Percentiles rank a stretch among this genome's conserved stretches.
Conservation (phyloP, 2,888 invertebrate genomes). For the Apamea anceps region DNA sequence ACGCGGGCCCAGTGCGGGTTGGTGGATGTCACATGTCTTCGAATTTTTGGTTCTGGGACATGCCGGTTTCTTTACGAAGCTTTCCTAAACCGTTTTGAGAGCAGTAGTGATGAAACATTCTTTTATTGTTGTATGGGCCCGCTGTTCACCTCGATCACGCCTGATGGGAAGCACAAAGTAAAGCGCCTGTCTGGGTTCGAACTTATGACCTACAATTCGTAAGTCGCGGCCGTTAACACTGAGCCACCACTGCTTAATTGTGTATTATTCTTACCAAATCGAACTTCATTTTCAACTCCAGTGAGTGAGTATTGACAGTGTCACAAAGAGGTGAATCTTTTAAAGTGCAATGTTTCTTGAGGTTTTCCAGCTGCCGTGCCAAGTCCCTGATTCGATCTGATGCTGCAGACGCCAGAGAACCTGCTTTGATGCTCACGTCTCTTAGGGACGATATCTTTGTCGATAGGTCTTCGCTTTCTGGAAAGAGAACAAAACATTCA, state of each 20-base stretch:
- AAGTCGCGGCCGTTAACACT: not conserved
- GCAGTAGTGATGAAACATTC: not conserved
- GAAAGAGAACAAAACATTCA: not conserved
- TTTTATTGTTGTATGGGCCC: too few species aligned
- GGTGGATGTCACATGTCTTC: too few species aligned
- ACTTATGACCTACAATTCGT: not conserved
- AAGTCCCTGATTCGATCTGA: slow-evolving; percentile 91
- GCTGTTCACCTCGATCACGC: too few species aligned
- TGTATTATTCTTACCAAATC: slow-evolving; percentile 87
- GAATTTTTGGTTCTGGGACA: not conserved
- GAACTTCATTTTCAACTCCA: slow-evolving; percentile 91
- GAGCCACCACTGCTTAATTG: not conserved
- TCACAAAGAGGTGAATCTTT: slow-evolving; percentile 94
- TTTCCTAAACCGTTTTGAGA: too few species aligned
- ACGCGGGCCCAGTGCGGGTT: not conserved
- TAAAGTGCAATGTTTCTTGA: slow-evolving; percentile 92
- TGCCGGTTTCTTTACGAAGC: not conserved
- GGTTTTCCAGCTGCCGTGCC: slow-evolving; percentile 90
- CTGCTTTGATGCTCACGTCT: slow-evolving; percentile 89
- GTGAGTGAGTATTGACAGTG: slow-evolving; percentile 93
- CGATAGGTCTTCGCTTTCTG: slow-evolving; percentile 91
- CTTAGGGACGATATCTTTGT: slow-evolving; percentile 90
- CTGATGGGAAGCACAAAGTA: too few species aligned
- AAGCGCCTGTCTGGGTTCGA: not conserved
- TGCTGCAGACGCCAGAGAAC: slow-evolving; percentile 88